Evolutionary conservation across 2,888 invertebrate species (phyloP).

Genomic region (Brachyopa scutellaris): DNA sequence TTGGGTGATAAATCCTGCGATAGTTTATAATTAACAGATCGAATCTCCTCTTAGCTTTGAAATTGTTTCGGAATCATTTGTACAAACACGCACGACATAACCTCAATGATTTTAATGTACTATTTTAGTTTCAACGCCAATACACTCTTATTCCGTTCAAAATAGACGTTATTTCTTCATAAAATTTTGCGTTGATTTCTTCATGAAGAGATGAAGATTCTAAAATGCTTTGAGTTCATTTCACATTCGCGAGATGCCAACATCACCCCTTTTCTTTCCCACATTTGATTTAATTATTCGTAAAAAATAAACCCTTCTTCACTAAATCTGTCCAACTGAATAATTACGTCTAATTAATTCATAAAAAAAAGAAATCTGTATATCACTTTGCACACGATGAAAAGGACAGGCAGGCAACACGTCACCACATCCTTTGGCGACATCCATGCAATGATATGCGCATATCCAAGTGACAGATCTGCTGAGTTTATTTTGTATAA

Average conservation of each 20-base stretch:
- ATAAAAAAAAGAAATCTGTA: constrained; percentile 35
- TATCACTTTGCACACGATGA: constrained; percentile 31
- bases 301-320: constrained; percentile 4
- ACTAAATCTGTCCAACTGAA: constrained; percentile 44
- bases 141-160: too few relatives aligned
- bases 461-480: constrained; percentile 80
- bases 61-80: too few relatives aligned
- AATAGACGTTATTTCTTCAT: too few relatives aligned
- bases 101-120: too few relatives aligned
- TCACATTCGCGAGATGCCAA: not conserved
- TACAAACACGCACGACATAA: too few relatives aligned
- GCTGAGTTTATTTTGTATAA: constrained; percentile 75
- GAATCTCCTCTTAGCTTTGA: too few relatives aligned
- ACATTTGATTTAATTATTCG: constrained; percentile 46
- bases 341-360: constrained; percentile 69
- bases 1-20: too few relatives aligned
- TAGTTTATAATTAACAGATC: too few relatives aligned
- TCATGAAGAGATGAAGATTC: too few relatives aligned
- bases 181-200: too few relatives aligned
- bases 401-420: constrained; percentile 74
- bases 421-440: constrained; percentile 75
- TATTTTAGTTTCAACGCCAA: too few relatives aligned
- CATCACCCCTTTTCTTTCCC: not conserved
- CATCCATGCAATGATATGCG: constrained; percentile 70
- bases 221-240: too few relatives aligned